Conservation (phyloP, 2,888 invertebrate genomes). For the Onchidella celtica region DNA sequence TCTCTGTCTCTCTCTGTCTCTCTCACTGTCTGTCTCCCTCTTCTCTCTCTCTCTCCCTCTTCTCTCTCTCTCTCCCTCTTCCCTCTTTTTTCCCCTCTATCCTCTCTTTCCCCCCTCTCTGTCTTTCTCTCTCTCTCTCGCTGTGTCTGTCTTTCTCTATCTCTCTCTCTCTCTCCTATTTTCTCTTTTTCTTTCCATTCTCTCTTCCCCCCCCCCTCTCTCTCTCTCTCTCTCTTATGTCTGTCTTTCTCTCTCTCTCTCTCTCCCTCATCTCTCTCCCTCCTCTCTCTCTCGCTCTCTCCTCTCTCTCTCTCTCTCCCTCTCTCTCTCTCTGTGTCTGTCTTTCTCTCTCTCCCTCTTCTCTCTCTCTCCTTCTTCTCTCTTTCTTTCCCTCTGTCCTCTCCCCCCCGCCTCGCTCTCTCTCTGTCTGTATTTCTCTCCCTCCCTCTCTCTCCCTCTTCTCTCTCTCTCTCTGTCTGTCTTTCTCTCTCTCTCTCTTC, state of each 20-base stretch:
- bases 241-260: not conserved
- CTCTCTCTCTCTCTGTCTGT: conserved; percentile 12
- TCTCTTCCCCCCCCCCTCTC: not conserved
- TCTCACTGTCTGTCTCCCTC: no score
- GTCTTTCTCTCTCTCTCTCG: conserved; percentile 5
- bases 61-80: not conserved
- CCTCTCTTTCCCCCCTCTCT: conserved; percentile 12
- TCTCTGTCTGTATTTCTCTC: no score
- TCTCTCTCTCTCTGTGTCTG: not conserved
- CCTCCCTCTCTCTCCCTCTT: not conserved
- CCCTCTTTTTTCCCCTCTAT: conserved; percentile 16
- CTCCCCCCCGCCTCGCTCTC: no score
- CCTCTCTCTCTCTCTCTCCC: not conserved
- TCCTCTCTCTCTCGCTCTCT: no score
- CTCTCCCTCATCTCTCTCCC: not conserved
- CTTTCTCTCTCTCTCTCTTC: no score
- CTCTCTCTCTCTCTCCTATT: conserved; percentile 16
- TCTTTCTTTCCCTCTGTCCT: conserved; percentile 15
- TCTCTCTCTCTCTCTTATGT: not conserved
- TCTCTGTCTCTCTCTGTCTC: no score
- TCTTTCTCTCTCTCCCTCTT: not conserved
- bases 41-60: not conserved
- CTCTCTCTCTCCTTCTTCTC: not conserved
- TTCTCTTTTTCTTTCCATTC: no score
- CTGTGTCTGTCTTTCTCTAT: conserved; percentile 17